phyloP scores from a whole-genome alignment of 1,140 invertebrate species.

The Olivierus martensii region DNA sequence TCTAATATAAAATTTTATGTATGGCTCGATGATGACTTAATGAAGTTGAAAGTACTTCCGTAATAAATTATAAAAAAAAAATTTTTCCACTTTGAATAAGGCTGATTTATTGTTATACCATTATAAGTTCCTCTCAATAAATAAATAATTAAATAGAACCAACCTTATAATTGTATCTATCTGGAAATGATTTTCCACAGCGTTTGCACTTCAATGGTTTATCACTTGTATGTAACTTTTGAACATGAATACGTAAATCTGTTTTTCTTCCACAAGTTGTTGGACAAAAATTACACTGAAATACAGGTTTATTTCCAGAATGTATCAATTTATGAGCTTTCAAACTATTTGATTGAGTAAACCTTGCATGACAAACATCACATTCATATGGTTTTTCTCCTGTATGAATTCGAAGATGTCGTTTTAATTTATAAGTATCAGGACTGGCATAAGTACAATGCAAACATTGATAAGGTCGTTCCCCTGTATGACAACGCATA shows the following conservation, averaged over 20 bases:
- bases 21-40: too few species aligned
- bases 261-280: slow-evolving; percentile 94
- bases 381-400: slow-evolving; percentile 49
- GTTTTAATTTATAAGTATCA: slow-evolving; percentile 85
- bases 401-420: slow-evolving; percentile 46
- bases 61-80: too few species aligned
- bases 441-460: slow-evolving; percentile 96
- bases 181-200: slow-evolving; percentile 83
- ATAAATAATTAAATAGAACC: neutral
- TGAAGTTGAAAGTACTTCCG: too few species aligned
- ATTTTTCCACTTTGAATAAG: too few species aligned
- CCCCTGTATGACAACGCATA: slow-evolving; percentile 83
- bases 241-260: slow-evolving; percentile 88
- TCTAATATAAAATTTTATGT: too few species aligned
- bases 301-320: slow-evolving; percentile 86
- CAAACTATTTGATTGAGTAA: slow-evolving; percentile 91
- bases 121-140: too few species aligned
- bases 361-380: slow-evolving; percentile 51
- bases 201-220: slow-evolving; percentile 81
- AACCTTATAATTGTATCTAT: slow-evolving; percentile 45
- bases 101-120: too few species aligned
- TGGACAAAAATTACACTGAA: slow-evolving; percentile 87
- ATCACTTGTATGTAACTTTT: slow-evolving; percentile 89
- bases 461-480: slow-evolving; percentile 71
- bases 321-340: slow-evolving; percentile 91